Conservation (phyloP, 1,140 invertebrate species). For the Teleopsis dalmanni region DNA sequence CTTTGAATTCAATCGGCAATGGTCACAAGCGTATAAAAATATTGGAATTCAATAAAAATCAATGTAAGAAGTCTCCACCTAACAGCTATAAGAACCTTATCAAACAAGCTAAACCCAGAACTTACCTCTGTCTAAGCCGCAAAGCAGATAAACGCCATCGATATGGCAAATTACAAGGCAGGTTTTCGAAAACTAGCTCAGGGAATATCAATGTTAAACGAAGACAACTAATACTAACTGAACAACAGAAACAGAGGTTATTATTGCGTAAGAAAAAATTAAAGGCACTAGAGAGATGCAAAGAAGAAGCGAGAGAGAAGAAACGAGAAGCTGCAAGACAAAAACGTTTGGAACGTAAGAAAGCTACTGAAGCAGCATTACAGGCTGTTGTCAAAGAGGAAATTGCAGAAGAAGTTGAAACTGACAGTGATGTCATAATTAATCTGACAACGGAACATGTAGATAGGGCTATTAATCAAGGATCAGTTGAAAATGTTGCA, state of each 20-base stretch:
- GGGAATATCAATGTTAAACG: slow-evolving; percentile 11
- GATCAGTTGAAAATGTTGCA: background rate
- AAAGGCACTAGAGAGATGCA: slow-evolving; percentile 16
- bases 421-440: background rate
- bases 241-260: slow-evolving; percentile 28
- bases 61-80: slow-evolving; percentile 29
- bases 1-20: slow-evolving; percentile 9
- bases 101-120: slow-evolving; percentile 39
- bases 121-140: slow-evolving; percentile 31
- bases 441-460: slow-evolving; percentile 6
- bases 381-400: background rate
- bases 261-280: slow-evolving; percentile 18
- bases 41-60: slow-evolving; percentile 18
- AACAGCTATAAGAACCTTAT: slow-evolving; percentile 43
- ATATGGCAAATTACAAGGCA: slow-evolving; percentile 9
- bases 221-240: slow-evolving; percentile 28
- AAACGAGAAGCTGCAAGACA: slow-evolving; percentile 6
- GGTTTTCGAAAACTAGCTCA: slow-evolving; percentile 5
- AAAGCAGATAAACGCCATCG: slow-evolving; percentile 32
- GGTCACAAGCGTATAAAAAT: slow-evolving; percentile 29
- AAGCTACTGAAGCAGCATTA: background rate
- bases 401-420: slow-evolving; percentile 1
- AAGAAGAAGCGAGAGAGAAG: slow-evolving; percentile 7
- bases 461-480: background rate
- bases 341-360: slow-evolving; percentile 7